Evolutionary conservation across 2,888 invertebrate species (phyloP).

Genomic region (Synanthedon vespiformis): DNA sequence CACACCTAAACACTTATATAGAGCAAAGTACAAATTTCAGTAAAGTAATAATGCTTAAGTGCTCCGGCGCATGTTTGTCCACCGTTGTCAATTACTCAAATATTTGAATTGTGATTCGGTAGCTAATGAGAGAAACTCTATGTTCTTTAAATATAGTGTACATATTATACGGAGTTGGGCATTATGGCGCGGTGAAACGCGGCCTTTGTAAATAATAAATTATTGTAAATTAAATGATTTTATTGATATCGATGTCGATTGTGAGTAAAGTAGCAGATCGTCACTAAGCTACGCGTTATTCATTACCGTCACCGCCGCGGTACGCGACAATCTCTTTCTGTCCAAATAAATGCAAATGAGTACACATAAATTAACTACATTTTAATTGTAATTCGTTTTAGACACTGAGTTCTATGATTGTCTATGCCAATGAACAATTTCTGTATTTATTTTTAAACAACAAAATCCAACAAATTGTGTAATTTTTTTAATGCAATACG

Average conservation of each 20-base stretch:
- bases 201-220: slow-evolving; percentile 65
- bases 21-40: slow-evolving; percentile 68
- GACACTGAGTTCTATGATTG: too few relatives aligned
- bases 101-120: slow-evolving; percentile 71
- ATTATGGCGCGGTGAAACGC: slow-evolving; percentile 57
- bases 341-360: slow-evolving; percentile 54
- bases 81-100: slow-evolving; percentile 70
- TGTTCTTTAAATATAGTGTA: slow-evolving; percentile 66
- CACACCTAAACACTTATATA: slow-evolving; percentile 58
- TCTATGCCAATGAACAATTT: too few relatives aligned
- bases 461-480: too few relatives aligned
- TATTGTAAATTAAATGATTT: slow-evolving; percentile 62
- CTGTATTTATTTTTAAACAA: too few relatives aligned
- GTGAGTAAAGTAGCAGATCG: slow-evolving; percentile 23
- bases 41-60: slow-evolving; percentile 59
- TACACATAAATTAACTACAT: slow-evolving; percentile 58
- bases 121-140: slow-evolving; percentile 69
- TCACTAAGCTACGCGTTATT: slow-evolving; percentile 11
- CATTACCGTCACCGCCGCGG: slow-evolving; percentile 25
- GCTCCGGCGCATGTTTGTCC: slow-evolving; percentile 66
- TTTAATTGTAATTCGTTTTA: slow-evolving; percentile 27
- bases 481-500: too few relatives aligned
- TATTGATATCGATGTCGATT: slow-evolving; percentile 46
- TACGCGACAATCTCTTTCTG: slow-evolving; percentile 55
- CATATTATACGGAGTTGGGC: slow-evolving; percentile 68